Base-by-base conservation (phyloP, 2,113 vertebrate species). In the Abramis brama region DNA sequence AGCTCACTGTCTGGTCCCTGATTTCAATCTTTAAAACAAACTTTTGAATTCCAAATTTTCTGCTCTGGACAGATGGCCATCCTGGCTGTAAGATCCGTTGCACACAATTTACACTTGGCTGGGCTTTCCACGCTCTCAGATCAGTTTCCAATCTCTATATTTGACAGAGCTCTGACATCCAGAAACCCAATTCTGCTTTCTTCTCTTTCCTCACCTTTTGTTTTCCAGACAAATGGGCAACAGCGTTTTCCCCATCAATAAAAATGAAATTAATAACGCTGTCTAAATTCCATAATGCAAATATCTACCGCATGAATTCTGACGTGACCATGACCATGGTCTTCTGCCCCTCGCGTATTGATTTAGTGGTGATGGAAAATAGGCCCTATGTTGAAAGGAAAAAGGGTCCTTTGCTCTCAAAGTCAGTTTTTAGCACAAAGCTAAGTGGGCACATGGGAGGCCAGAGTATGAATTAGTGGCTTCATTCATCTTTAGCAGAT, bases 141-240 rank as follows among this genome's bases (percentile, higher is more conserved):
- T 78, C 17, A 17, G 91, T 73, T 83, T 92, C 88, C 86, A 47
- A 23, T 93, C 91, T 91, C 91, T 89, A 74, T 79, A 73, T 80
- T 85, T 89, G 75, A 68, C 88, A 68, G 87, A 85, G 79, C 79
- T 86, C 87, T 89, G 90, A 93, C 85, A 84, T 2, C 74, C 70
- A 39, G n/a, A 57, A 66, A 79, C 62, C 13, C 50, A 36, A 39
- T 71, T 77, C 57, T 12, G 15, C 15, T 27, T 19, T 62, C 59
- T 27, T 47, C 15, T n/a, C 59, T 82, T 30, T 70, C 25, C 3
- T 27, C 5, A 27, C n/a, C 47, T 68, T 71, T 70, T 82, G 11
- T 36, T 55, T 50, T 78, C 27, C 75, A 57, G 75, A 36, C 75
- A 21, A 45, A 36, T 70, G 19, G 64, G 27, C 80, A 52, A 30